Conservation (phyloP, 2,113 vertebrate species). For the Morone chrysops region DNA sequence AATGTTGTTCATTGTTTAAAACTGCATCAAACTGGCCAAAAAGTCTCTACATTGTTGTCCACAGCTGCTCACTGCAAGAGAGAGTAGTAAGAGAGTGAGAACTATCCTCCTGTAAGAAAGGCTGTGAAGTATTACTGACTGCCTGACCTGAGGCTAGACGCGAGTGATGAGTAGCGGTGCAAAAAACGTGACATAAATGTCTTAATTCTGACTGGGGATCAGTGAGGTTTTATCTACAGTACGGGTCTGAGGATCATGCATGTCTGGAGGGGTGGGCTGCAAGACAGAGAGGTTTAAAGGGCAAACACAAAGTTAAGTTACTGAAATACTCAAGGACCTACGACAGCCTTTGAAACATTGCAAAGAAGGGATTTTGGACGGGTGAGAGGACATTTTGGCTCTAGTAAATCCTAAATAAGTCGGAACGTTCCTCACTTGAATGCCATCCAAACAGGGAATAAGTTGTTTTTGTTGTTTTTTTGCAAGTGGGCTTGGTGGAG, state of each 20-base stretch:
- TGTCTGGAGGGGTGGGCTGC: slow-evolving; percentile 54
- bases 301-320: slow-evolving; percentile 9
- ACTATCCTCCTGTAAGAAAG: background rate
- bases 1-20: slow-evolving; percentile 20
- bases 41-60: slow-evolving; percentile 1
- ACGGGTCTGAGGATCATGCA: slow-evolving; percentile 63
- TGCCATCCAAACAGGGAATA: slow-evolving; percentile 36
- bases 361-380: slow-evolving; percentile 30
- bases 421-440: slow-evolving; percentile 26
- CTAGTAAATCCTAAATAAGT: slow-evolving; percentile 38
- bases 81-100: slow-evolving; percentile 6
- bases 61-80: slow-evolving; percentile 7
- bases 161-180: slow-evolving; percentile 29
- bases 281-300: slow-evolving; percentile 67
- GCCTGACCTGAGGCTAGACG: slow-evolving; percentile 32
- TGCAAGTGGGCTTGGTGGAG: slow-evolving; percentile 75
- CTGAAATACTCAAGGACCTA: slow-evolving; percentile 21
- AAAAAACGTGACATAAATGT: slow-evolving; percentile 1
- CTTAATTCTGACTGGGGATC: slow-evolving; percentile 21
- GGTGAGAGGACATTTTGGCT: slow-evolving; percentile 44
- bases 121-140: background rate
- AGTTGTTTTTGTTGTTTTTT: slow-evolving; percentile 61
- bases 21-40: slow-evolving; percentile 38
- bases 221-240: slow-evolving; percentile 30
- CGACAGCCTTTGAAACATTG: slow-evolving; percentile 23